Percentiles rank a stretch among this genome's conserved stretches.
Conservation (phyloP, 1,140 invertebrate species). For the Drosophila punjabiensis region DNA sequence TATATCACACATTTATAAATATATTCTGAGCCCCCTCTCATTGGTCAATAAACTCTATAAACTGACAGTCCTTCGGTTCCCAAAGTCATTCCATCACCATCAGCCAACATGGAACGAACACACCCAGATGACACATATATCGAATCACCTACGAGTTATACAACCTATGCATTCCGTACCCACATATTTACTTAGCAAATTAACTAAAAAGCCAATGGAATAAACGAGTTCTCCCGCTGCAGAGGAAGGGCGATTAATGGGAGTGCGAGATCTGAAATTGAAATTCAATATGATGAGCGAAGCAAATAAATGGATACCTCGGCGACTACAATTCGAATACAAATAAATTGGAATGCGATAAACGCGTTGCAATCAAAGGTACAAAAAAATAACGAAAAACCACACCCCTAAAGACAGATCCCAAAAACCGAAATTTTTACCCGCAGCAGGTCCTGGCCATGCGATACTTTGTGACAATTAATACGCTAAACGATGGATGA, state of each 20-base stretch:
- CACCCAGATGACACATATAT: conserved; percentile 68
- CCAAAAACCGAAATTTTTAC: conserved; percentile 10
- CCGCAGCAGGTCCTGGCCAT: conserved; percentile 56
- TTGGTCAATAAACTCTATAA: conserved; percentile 1
- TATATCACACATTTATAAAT: not conserved
- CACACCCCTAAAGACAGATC: conserved; percentile 31
- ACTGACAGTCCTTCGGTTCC: conserved; percentile 9
- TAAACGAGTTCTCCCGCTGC: conserved; percentile 14
- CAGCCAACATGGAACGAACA: conserved; percentile 51
- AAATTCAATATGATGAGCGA: conserved; percentile 75
- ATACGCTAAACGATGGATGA: conserved; percentile 76
- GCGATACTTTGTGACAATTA: conserved; percentile 81
- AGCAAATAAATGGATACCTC: conserved; percentile 59
- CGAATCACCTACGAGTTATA: conserved; percentile 43
- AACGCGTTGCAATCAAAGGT: conserved; percentile 77
- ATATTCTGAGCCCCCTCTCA: not conserved
- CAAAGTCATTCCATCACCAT: conserved; percentile 33
- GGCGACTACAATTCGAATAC: conserved; percentile 62
- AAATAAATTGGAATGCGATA: conserved; percentile 81
- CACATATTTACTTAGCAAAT: conserved; percentile 79
- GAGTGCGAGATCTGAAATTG: conserved; percentile 73
- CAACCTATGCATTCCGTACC: conserved; percentile 44
- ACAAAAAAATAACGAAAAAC: conserved; percentile 20
- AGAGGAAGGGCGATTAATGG: conserved; percentile 6
- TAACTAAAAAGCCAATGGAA: conserved; percentile 75